Base-by-base conservation (phyloP, 92 coral and sea anemone species). In the Virgularia gustaviana region DNA sequence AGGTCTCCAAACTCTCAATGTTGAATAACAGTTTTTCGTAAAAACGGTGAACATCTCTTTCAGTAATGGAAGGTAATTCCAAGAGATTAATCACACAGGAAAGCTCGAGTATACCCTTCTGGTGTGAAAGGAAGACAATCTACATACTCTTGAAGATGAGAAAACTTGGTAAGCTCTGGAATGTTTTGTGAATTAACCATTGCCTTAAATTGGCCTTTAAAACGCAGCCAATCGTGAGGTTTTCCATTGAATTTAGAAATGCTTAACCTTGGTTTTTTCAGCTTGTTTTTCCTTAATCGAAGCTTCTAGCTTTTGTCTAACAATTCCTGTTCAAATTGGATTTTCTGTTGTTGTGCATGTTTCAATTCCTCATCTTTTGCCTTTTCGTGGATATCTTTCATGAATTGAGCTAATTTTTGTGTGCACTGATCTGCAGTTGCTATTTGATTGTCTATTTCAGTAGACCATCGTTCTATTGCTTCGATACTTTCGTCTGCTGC, bases 1-100 rank as follows among this genome's bases (percentile, higher is more conserved):
- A 29, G n/a, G 84, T 79, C 9, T 70, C 72, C 9, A 79, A n/a
- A 15, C 84, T 79, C 57, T 71, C 72, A n/a, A 66, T 61, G 11
- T 27, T 78, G 19, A 78, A 78, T 2, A 78, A 70, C 0, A 78
- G 60, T 37, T 55, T 37, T 24, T 78, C 77, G 55, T 78, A 67
- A 39, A 67, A 67, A 55, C 34, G 58, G 44, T 78, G 82, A 22
- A 78, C 82, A 67, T 67, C 52, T 49, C 78, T 9, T 47, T 67
- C 82, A 2, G 53, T 55, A 11, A 78, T 78, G 2, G 63, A 4
- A 2, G 75, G 74, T 44, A 45, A 34, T 64, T 76, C 75, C 11
- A 76, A 10, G n/a, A 64, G 75, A 36, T 64, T 76, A 0, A 45
- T 63, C 4, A 54, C 10, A 32, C 58, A 78, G 13, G 82, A 38